These are phyloP conservation scores for Paralichthys olivaceus DNA, from an alignment of 2,113 vertebrate species.

Conservation along the genomic window DNA sequence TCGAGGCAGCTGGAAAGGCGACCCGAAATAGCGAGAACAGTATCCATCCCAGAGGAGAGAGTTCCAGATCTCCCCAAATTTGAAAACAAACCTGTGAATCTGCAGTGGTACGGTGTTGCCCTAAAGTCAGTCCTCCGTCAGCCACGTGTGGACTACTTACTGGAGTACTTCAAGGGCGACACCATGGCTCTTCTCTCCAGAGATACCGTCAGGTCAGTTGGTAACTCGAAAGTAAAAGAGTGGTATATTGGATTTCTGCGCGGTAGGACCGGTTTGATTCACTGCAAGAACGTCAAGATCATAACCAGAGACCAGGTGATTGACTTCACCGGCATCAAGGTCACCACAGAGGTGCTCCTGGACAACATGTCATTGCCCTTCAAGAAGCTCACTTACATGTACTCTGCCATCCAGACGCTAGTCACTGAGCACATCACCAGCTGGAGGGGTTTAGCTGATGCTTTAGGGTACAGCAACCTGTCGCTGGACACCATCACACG, in stretches of 20 bases:
- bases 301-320: constrained; percentile 92
- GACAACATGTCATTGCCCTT: constrained; percentile 91
- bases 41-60: constrained; percentile 79
- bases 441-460: constrained; percentile 90
- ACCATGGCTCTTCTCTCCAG: constrained; percentile 91
- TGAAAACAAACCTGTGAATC: constrained; percentile 82
- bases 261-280: constrained; percentile 90
- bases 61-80: constrained; percentile 85
- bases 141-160: constrained; percentile 90
- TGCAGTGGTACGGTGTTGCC: constrained; percentile 88
- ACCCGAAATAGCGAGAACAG: constrained; percentile 76
- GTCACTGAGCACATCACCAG: constrained; percentile 89
- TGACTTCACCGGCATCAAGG: constrained; percentile 80
- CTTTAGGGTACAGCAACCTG: constrained; percentile 87
- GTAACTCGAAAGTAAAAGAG: constrained; percentile 93
- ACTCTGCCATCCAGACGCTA: constrained; percentile 90
- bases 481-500: constrained; percentile 82
- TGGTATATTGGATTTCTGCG: constrained; percentile 94
- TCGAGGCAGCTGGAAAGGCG: constrained; percentile 71
- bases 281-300: constrained; percentile 93
- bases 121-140: constrained; percentile 93
- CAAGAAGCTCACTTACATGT: constrained; percentile 96
- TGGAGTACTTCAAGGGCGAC: constrained; percentile 98
- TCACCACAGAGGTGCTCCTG: constrained; percentile 87
- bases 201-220: constrained; percentile 90